Evolutionary conservation across 2,888 invertebrate genomes (phyloP).

Genomic region (Melanotus villosus): DNA sequence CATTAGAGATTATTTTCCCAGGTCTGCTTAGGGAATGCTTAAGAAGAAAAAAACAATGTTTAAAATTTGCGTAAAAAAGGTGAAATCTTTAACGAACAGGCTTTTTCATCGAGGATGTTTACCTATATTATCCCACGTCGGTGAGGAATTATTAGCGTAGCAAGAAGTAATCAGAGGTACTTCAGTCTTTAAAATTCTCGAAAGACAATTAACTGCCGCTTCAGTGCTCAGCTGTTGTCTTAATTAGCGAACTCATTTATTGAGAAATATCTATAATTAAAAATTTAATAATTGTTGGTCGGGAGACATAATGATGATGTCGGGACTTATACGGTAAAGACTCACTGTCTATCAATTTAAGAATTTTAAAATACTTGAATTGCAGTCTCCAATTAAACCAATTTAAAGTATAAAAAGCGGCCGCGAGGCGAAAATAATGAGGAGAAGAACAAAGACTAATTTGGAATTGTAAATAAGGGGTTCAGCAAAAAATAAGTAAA

Average conservation of each 20-base stretch:
- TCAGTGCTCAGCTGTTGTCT: not conserved
- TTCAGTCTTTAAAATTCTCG: not conserved
- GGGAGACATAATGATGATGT: slow-evolving; percentile 21
- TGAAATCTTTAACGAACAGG: too few relatives aligned
- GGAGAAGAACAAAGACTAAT: slow-evolving; percentile 45
- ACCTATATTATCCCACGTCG: not conserved
- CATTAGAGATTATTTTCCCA: too few relatives aligned
- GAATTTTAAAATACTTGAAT: slow-evolving; percentile 33
- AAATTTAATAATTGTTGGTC: slow-evolving; percentile 19
- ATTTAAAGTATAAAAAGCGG: slow-evolving; percentile 43
- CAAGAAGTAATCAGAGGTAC: too few relatives aligned
- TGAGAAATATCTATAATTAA: slow-evolving; percentile 15
- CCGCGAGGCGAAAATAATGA: slow-evolving; percentile 43
- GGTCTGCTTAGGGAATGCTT: too few relatives aligned
- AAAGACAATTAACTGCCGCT: not conserved
- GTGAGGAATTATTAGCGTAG: too few relatives aligned
- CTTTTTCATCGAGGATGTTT: too few relatives aligned
- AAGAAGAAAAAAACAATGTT: too few relatives aligned
- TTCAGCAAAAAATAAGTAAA: slow-evolving; percentile 45
- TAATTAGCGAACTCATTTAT: slow-evolving; percentile 20
- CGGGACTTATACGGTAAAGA: slow-evolving; percentile 25
- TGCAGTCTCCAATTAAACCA: slow-evolving; percentile 45
- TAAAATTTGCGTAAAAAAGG: too few relatives aligned
- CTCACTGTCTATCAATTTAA: slow-evolving; percentile 11
- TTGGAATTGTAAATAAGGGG: slow-evolving; percentile 47